Evolutionary conservation across 1,140 invertebrate species (phyloP).

Genomic region (Drosophila kepulauana): DNA sequence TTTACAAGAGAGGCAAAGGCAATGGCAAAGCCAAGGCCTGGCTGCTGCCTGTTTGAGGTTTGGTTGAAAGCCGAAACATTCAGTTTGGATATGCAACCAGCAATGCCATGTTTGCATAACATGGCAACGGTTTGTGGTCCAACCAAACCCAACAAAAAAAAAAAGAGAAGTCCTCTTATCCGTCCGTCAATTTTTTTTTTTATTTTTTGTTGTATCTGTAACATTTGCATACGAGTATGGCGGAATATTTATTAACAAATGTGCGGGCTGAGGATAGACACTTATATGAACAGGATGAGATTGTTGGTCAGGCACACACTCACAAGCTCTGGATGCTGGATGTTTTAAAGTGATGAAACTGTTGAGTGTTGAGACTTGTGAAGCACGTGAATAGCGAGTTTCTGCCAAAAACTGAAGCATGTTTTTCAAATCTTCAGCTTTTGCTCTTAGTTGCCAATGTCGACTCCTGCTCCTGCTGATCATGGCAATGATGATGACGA

Average conservation of each 20-base stretch:
- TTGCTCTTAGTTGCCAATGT: conserved; percentile 38
- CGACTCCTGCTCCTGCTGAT: conserved; percentile 15
- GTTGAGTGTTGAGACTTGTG: conserved; percentile 55
- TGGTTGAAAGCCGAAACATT: conserved; percentile 11
- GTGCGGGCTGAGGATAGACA: conserved; percentile 6
- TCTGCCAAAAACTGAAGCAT: conserved; percentile 24
- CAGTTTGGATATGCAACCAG: conserved; percentile 20
- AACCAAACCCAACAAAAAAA: background rate
- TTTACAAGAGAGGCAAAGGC: background rate
- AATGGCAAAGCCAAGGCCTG: background rate
- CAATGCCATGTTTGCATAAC: conserved; percentile 28
- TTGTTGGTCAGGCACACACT: conserved; percentile 20
- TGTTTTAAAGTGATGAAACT: conserved; percentile 75
- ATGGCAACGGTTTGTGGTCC: background rate
- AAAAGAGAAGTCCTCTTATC: background rate
- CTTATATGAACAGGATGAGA: conserved; percentile 4
- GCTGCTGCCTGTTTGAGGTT: conserved; percentile 1
- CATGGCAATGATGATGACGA: conserved; percentile 16
- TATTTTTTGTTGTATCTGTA: conserved; percentile 5
- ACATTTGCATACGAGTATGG: conserved; percentile 11
- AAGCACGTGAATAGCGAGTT: conserved; percentile 18
- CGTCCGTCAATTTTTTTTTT: background rate
- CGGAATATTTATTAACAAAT: conserved; percentile 49
- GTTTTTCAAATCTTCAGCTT: conserved; percentile 17
- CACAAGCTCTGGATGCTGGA: background rate